Conservation (phyloP, 2,113 vertebrate species). For the Psilopogon haemacephalus region DNA sequence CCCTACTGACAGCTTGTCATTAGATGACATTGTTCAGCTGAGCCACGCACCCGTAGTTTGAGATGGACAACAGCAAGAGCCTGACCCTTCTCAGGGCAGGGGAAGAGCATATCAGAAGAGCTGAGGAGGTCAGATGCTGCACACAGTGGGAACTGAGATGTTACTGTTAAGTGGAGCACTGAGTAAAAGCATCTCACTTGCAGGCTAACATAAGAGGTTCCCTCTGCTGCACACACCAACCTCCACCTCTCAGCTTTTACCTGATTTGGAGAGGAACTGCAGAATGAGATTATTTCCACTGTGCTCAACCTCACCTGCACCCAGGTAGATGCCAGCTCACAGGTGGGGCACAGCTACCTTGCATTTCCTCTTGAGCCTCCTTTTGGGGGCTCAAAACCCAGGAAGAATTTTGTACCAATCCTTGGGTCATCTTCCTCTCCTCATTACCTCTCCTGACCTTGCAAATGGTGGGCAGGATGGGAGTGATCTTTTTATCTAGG, state of each 20-base stretch:
- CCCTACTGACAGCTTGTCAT: neutral
- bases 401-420: neutral
- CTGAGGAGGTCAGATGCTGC: neutral
- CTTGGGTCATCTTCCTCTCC: neutral
- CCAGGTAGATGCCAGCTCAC: neutral
- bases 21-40: neutral
- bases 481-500: neutral
- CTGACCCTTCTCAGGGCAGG: neutral
- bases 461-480: neutral
- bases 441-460: neutral
- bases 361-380: neutral
- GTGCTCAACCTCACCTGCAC: neutral
- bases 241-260: neutral
- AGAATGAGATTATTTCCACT: neutral
- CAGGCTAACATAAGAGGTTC: neutral
- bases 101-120: neutral
- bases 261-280: neutral
- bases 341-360: rapidly evolving
- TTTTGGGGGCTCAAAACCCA: neutral
- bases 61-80: neutral
- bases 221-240: rapidly evolving
- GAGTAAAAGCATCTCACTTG: neutral
- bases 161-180: neutral
- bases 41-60: neutral
- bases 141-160: neutral